A percentile compares a stretch with the other conserved stretches of the same genome.
These are phyloP conservation scores for Aphrophora alni DNA, from an alignment of 2,888 invertebrate species.

Conservation along the genomic window DNA sequence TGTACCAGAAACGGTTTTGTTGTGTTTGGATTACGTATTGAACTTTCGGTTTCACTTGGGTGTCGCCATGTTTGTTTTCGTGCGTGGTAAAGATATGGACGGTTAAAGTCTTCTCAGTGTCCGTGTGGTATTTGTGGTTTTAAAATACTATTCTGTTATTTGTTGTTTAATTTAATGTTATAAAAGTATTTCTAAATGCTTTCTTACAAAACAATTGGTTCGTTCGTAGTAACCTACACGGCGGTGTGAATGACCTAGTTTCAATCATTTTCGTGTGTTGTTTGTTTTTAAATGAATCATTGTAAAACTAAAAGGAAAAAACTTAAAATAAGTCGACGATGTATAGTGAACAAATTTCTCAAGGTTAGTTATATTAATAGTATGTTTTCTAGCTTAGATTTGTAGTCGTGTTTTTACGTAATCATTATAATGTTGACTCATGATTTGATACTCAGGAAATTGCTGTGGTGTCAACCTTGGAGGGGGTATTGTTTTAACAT, in stretches of 20 bases:
- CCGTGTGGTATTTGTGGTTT: background rate
- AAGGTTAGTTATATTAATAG: background rate
- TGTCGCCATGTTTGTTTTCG: constrained; percentile 4
- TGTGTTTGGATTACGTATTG: background rate
- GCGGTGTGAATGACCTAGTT: background rate
- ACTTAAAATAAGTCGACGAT: background rate
- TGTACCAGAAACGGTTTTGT: no score
- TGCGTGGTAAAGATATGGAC: background rate
- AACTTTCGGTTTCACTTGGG: background rate
- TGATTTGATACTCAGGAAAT: background rate
- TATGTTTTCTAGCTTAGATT: background rate
- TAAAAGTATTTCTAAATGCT: no score
- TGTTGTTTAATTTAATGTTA: no score
- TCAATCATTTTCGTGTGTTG: background rate
- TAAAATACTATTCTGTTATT: no score
- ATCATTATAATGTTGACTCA: background rate
- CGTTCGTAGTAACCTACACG: no score
- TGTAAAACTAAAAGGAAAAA: background rate
- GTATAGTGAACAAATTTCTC: background rate
- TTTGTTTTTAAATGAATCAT: background rate
- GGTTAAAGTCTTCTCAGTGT: background rate
- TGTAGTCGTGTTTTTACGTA: background rate
- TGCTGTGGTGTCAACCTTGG: background rate
- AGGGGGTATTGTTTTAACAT: no score
- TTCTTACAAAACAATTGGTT: no score